Percentiles rank a stretch among this genome's conserved stretches.
Conservation (phyloP, 2,113 vertebrate genomes). For the Oriolus oriolus region DNA sequence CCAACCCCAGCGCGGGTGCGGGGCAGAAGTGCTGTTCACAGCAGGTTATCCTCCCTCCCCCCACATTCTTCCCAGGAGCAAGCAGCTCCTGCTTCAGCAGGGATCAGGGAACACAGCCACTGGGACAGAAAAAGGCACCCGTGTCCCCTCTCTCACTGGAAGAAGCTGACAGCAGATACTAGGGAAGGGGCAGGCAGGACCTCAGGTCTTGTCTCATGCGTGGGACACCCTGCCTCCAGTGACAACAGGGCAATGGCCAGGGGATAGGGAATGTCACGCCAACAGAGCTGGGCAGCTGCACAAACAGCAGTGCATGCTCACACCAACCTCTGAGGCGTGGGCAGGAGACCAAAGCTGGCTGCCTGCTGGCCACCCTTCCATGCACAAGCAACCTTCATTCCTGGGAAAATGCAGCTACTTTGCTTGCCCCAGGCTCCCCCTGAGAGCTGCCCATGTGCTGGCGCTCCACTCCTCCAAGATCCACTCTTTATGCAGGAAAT, state of each 20-base stretch:
- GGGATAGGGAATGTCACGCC: background rate
- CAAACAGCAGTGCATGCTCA: background rate
- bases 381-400: background rate
- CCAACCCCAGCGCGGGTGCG: background rate
- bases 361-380: background rate
- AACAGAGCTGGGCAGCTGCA: background rate
- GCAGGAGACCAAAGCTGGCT: background rate
- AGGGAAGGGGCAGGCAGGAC: background rate
- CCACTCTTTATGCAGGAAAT: background rate
- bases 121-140: background rate
- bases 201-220: background rate
- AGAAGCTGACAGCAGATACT: background rate
- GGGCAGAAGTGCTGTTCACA: slow-evolving; percentile 1
- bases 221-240: background rate
- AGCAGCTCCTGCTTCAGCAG: background rate
- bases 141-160: background rate
- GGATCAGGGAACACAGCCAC: background rate
- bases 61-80: background rate
- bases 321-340: background rate
- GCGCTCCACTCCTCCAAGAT: background rate
- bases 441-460: background rate
- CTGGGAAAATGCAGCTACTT: background rate
- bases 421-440: background rate
- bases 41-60: slow-evolving; percentile 1
- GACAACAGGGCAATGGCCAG: background rate